phyloP scores from a whole-genome alignment of 2,888 invertebrate genomes.

The Agrilus cyanescens region DNA sequence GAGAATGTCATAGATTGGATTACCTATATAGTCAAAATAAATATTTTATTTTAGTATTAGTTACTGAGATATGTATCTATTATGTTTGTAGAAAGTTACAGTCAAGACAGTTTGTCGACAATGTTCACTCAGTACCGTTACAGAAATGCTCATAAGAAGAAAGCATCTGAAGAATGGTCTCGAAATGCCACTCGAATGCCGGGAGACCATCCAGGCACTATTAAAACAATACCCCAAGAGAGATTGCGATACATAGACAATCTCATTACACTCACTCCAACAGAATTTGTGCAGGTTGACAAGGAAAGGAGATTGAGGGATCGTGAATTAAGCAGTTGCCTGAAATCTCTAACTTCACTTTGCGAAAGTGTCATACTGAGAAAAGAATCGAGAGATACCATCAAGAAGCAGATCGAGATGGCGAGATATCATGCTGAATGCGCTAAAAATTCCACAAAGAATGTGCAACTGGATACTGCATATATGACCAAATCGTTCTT shows the following conservation, averaged over 20 bases:
- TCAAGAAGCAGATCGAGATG: constrained; percentile 18
- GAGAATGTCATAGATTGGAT: too few species aligned
- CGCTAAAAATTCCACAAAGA: constrained; percentile 8
- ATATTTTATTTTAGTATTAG: too few species aligned
- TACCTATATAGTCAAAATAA: too few species aligned
- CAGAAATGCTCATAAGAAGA: too few species aligned
- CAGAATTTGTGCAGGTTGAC: constrained; percentile 27
- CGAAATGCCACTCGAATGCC: too few species aligned
- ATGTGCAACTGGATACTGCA: constrained; percentile 8
- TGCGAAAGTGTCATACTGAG: constrained; percentile 20
- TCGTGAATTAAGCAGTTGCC: constrained; percentile 22
- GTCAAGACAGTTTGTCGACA: too few species aligned
- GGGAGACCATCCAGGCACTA: background rate
- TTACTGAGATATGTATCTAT: too few species aligned
- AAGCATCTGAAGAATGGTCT: too few species aligned
- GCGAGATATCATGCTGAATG: constrained; percentile 14
- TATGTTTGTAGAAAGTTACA: too few species aligned
- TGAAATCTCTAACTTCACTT: constrained; percentile 26
- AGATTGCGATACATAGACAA: constrained; percentile 16
- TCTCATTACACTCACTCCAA: constrained; percentile 24
- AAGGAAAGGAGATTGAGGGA: constrained; percentile 24
- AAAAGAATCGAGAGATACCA: constrained; percentile 20
- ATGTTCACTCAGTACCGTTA: too few species aligned
- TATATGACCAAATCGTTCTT: constrained; percentile 19
- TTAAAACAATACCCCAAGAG: background rate